Conservation (phyloP, 1,140 invertebrate species). For the Epicauta chinensis region DNA sequence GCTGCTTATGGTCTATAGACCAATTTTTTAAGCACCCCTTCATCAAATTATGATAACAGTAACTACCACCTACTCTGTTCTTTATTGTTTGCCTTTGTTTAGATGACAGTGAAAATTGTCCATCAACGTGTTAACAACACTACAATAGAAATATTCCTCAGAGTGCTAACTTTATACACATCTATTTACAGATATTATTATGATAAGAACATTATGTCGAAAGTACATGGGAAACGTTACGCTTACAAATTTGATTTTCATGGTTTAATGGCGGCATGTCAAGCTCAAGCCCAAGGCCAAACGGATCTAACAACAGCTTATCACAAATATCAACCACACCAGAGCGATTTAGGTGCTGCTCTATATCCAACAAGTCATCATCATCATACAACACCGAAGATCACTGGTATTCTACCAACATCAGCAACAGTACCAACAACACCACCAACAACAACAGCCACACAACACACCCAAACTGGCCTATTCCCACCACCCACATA, state of each 20-base stretch:
- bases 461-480: slow-evolving; percentile 33
- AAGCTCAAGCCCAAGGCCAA: slow-evolving; percentile 51
- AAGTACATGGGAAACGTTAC: slow-evolving; percentile 87
- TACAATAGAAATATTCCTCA: too few relatives aligned
- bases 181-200: slow-evolving; percentile 83
- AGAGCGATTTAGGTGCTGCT: slow-evolving; percentile 41
- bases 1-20: too few relatives aligned
- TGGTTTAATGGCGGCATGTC: slow-evolving; percentile 76
- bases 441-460: slow-evolving; percentile 2
- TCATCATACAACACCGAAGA: slow-evolving; percentile 23
- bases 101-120: too few relatives aligned
- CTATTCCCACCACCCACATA: slow-evolving; percentile 41
- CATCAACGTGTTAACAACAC: too few relatives aligned
- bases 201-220: slow-evolving; percentile 97
- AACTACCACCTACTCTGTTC: too few relatives aligned
- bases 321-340: slow-evolving; percentile 42
- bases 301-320: slow-evolving; percentile 44
- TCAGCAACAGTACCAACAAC: slow-evolving; percentile 18
- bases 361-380: slow-evolving; percentile 35
- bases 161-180: too few relatives aligned
- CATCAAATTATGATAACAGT: too few relatives aligned
- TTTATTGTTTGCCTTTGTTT: too few relatives aligned
- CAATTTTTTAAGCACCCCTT: too few relatives aligned
- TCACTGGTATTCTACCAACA: slow-evolving; percentile 34
- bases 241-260: slow-evolving; percentile 92